Evolutionary conservation across 2,113 vertebrate species (phyloP), one percentile per base, ranked within the genome.

Genomic region (Chaetodon trifascialis): DNA sequence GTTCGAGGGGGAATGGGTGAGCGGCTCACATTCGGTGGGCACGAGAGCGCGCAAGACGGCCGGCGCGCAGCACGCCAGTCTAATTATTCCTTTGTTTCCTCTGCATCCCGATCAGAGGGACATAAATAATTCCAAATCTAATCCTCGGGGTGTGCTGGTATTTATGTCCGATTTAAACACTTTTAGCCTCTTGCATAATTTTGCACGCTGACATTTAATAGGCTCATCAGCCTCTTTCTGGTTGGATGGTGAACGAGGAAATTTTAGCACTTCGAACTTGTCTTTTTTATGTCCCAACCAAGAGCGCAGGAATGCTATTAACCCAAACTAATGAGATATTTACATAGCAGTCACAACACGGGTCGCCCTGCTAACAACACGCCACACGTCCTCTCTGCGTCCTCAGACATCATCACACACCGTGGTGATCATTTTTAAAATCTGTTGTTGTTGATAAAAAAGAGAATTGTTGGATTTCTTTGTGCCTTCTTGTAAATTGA

Each of bases 11-110:
- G 80, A 72, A 68, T 11, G 86, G 89, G 86, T 23, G 60, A 70
- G 86, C 93, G 89, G 87, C 95, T 95, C 94, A 90, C 94, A 93
- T 96, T 96, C 86, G 94, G 95, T 89, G 96, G 96, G 96, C 96
- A 96, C 66, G 76, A 93, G 92, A 84, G 94, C 87, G 93, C 21
- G 81, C 88, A 89, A 94, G 95, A 95, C 90, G 92, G 95, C 95
- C 65, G 66, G 25, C 52, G 21, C 14, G 44, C 92, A 89, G 85
- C 94, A 82, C 94, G 91, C 91, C 86, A 55, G 79, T 89, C 84
- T 96, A 95, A 98, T 97, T 96, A 97, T 96, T 95, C 90, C 94
- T 96, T 97, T 96, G 96, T 96, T 95, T 93, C 93, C 55, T 30
- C 92, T 86, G 90, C 91, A 46, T 68, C 87, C 91, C 86, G 93